A percentile compares a stretch with the other conserved stretches of the same genome.
These are phyloP conservation scores for Dendrophyllia cribrosa DNA, from an alignment of 64 coral and sea anemone genomes.

Conservation along the genomic window DNA sequence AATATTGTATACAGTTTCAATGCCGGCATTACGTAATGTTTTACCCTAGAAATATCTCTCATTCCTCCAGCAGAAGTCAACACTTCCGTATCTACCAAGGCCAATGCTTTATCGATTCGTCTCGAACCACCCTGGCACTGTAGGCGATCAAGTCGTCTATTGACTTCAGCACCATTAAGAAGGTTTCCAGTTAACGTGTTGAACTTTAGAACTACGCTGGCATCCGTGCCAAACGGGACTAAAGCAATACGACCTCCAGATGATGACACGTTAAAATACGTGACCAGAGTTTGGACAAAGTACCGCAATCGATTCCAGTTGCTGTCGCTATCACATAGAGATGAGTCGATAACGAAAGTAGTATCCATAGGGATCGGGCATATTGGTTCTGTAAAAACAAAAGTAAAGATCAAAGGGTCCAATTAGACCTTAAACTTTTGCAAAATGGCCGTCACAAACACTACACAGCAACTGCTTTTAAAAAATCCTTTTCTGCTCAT, in stretches of 20 bases:
- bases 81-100: conserved; percentile 45
- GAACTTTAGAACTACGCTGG: conserved; percentile 51
- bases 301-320: background rate
- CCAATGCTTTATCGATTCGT: conserved; percentile 71
- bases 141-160: conserved; percentile 17
- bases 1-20: too few species aligned
- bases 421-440: too few species aligned
- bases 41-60: conserved; percentile 62
- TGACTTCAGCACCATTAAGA: conserved; percentile 37
- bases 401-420: background rate
- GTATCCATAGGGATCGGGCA: conserved; percentile 27
- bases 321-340: background rate
- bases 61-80: conserved; percentile 42
- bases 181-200: conserved; percentile 29
- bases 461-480: background rate
- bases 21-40: too few species aligned
- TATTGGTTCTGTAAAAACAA: background rate
- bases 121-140: conserved; percentile 50
- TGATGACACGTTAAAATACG: conserved; percentile 6
- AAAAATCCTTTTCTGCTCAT: too few species aligned
- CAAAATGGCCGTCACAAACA: too few species aligned
- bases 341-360: background rate
- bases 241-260: conserved; percentile 36
- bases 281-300: conserved; percentile 4
- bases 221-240: conserved; percentile 16